A percentile compares a stretch with the other conserved stretches of the same genome.
Conservation (phyloP, 2,797 vertebrate genomes). For the Cheirogaleus major region DNA sequence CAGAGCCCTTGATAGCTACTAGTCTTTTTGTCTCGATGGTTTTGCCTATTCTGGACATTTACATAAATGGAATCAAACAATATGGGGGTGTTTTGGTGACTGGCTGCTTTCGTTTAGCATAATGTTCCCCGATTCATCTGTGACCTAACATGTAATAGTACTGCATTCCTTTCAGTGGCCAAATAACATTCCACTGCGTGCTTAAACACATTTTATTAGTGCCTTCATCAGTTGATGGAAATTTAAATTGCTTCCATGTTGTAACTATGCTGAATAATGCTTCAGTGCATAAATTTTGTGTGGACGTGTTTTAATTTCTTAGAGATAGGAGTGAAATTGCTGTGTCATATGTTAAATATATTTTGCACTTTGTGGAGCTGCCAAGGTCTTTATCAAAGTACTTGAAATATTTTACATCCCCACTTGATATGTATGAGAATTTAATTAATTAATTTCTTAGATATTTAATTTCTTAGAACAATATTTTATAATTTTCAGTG, state of each 20-base stretch:
- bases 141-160: neutral
- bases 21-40: fast-evolving
- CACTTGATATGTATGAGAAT: fast-evolving
- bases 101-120: neutral
- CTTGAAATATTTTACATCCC: neutral
- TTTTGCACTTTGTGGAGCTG: neutral
- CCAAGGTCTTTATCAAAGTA: neutral
- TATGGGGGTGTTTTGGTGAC: neutral
- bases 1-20: fast-evolving
- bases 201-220: neutral
- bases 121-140: neutral
- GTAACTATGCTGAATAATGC: neutral
- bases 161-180: neutral
- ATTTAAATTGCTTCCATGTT: neutral
- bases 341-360: neutral
- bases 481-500: neutral
- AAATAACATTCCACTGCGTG: neutral
- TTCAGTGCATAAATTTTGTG: neutral
- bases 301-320: neutral
- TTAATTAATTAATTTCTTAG: too few relatives aligned
- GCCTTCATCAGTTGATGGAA: neutral
- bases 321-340: neutral
- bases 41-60: neutral
- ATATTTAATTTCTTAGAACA: slow-evolving; percentile 24
- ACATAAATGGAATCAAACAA: neutral